Evolutionary conservation across 2,888 invertebrate genomes (phyloP), one percentile per base, ranked within the genome.

Genomic region (Pachliopta kotzebuea): DNA sequence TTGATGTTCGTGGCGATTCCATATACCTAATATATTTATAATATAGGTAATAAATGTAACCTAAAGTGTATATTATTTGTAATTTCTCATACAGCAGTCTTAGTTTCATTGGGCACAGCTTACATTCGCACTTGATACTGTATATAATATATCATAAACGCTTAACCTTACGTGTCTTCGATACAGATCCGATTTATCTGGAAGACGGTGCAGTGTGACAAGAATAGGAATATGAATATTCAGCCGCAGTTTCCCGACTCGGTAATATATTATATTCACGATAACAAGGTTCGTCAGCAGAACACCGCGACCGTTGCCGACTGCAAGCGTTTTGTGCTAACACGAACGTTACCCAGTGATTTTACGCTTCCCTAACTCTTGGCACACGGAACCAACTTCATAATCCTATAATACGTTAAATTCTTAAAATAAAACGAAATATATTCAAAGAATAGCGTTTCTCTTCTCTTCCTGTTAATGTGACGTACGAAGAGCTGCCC

Each of bases 281-380:
- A 84, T 90, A 90, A 90, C 88, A 88, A 88, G 89, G 81, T 85
- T 89, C 88, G 90, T 90, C 90, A 90, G 90, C 88, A 79, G 75
- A 88, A 84, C 75, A 65, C 74, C 71, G 75, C 73, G 70, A 71
- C 71, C 71, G 71, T 69, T 70, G 72, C 59, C 72, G 71, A 66
- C 72, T 75, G 74, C 75, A 69, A 76, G 72, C 78, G 78, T 78
- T 85, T 84, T 80, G 71, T 78, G 81, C 81, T 76, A 83, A 78
- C 80, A 79, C 79, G 57, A 74, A 75, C 76, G 75, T 71, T 71
- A 70, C 70, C 69, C 69, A 74, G 72, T 73, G 67, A 72, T 75
- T 71, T 74, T 66, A 72, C 70, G 69, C 71, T 70, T 69, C 62
- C 69, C 70, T 72, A 73, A 76, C 74, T 78, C 80, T 84, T 85